Base-by-base conservation (phyloP, 2,113 vertebrate species). In the Nerophis lumbriciformis region DNA sequence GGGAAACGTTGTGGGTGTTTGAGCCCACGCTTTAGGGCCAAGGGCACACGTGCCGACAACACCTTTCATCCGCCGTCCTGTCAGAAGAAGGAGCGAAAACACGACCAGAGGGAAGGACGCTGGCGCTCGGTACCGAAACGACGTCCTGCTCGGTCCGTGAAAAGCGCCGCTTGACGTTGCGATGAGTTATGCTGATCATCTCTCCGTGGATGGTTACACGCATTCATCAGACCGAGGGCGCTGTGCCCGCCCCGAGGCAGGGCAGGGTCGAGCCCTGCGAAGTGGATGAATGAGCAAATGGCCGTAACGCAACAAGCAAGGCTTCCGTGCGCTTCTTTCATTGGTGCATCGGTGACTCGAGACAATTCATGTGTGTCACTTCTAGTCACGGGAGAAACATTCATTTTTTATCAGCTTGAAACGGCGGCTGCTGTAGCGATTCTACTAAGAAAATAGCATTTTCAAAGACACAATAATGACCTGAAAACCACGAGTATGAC, bases 61-160 rank as follows among this genome's bases (percentile, higher is more conserved):
- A n/a, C 48, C 60, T 77, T 65, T 81, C 72, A 79, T 60, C 36
- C 60, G 45, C 28, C 70, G 71, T 84, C 73, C 65, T 75, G 67
- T 81, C 72, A 83, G 35, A 69, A 55, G 10, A 45, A 45, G 42
- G 28, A 12, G 10, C 2, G 4, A 12, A 59, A 56, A 51, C 50
- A 57, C n/a, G 57, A 21, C 68, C 67, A 59, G 53, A 9, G 66
- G 68, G 74, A 56, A 56, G 47, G 53, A 64, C 56, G 75, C 64
- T 70, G 79, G 60, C 69, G 45, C 61, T 63, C 65, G 61, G 16
- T 53, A 21, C 48, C 51, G 44, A 15, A 66, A 59, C 56, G 53
- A 45, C 59, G 72, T 65, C 54, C 48, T 39, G 53, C 55, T 57
- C 64, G 57, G 71, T 63, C 64, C 75, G 72, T 78, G 51, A 70